phyloP scores from a whole-genome alignment of 1,140 invertebrate genomes.

The Drosophila nannoptera region DNA sequence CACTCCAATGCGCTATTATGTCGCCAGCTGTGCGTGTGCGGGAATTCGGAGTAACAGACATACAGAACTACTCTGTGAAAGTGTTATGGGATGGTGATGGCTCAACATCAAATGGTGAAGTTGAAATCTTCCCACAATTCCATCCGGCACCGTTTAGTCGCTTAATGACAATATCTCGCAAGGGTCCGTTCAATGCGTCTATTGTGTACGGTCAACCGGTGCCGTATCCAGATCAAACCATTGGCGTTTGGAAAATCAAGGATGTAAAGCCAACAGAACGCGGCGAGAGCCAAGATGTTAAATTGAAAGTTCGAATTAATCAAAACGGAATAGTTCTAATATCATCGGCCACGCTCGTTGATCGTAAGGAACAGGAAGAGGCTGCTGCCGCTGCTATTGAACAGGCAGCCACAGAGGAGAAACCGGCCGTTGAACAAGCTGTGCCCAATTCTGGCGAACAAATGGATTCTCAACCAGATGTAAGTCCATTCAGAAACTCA shows the following conservation, averaged over 20 bases:
- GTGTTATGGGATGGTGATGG: conserved; percentile 88
- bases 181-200: conserved; percentile 90
- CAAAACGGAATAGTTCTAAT: conserved; percentile 94
- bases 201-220: conserved; percentile 88
- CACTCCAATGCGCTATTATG: conserved; percentile 97
- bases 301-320: conserved; percentile 96
- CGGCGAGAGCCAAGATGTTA: conserved; percentile 94
- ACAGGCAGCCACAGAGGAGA: conserved; percentile 62
- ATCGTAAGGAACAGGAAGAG: conserved; percentile 87
- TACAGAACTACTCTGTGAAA: conserved; percentile 94
- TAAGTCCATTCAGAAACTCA: conserved; percentile 57
- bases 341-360: conserved; percentile 90
- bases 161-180: conserved; percentile 94
- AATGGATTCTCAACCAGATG: conserved; percentile 80
- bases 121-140: conserved; percentile 91
- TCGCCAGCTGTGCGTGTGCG: conserved; percentile 97
- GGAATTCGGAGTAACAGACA: conserved; percentile 95
- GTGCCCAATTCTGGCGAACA: conserved; percentile 78
- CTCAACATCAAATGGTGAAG: conserved; percentile 82
- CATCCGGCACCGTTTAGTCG: conserved; percentile 96
- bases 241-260: conserved; percentile 92
- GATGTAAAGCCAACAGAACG: conserved; percentile 92
- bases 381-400: conserved; percentile 79
- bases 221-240: conserved; percentile 87
- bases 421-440: conserved; percentile 74